Base-by-base conservation (phyloP, 2,113 vertebrate genomes). In the Beaufortia kweichowensis region DNA sequence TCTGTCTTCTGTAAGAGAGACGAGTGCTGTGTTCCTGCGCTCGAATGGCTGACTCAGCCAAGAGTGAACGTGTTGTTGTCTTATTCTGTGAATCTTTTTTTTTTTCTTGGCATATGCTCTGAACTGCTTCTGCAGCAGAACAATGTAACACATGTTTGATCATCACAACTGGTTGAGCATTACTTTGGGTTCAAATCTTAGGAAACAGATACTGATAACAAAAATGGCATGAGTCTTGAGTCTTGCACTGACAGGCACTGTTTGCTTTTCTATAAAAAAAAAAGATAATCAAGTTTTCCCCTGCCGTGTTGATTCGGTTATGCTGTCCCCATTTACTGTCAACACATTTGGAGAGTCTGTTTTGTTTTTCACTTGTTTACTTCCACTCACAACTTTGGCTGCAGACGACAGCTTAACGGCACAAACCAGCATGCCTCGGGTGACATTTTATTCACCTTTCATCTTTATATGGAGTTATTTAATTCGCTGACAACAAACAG, bases 31-130 rank as follows among this genome's bases (percentile, higher is more conserved):
- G 72, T 84, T 88, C 87, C 78, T 43, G 77, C 79, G 77, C 85
- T 66, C 72, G 15, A 78, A 50, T 28, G 72, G 79, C 81, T 0
- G 10, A 77, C 76, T 71, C 84, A 76, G 46, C 35, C 50, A 65
- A 81, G 86, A 85, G 81, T 84, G 86, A 86, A 79, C 71, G 79
- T 87, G 76, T 82, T 85, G 29, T 31, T 6, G 0, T 70, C 48
- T 55, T 55, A 35, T n/a, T n/a, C n/a, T n/a, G n/a, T n/a, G n/a
- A n/a, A n/a, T n/a, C n/a, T n/a, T n/a, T n/a, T n/a, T n/a, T n/a
- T 24, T 70, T 56, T n/a, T 56, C 21, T 24, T 64, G 62, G 35
- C n/a, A 23, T 8, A 8, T 14, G 12, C 12, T 35, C 6, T 64
- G 29, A 64, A 23, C 11, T 35, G 48, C n/a, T 35, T 7, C 11